Base-by-base conservation (phyloP, 2,797 vertebrate genomes). In the Cossypha caffra region DNA sequence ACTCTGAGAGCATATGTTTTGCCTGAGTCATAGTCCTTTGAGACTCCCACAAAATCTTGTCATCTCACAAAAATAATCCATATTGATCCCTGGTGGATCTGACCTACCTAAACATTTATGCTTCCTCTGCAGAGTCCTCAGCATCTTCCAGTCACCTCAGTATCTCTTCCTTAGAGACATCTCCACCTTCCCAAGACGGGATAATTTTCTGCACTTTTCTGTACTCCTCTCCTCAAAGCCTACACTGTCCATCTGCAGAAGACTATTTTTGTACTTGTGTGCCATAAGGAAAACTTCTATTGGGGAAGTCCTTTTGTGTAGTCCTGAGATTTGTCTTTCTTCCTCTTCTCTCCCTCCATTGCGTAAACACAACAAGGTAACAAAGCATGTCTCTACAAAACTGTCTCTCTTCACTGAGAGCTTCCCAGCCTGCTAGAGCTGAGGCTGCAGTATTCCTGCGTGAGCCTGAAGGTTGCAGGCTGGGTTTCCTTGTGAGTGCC, bases 401-500 rank as follows among this genome's bases (percentile, higher is more conserved):
- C 6, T 57, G 19, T 18, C 19, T 45, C 7, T 62, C 47, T 75
- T 55, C 8, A 0, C 23, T 47, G 51, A 95, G 80, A 93, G 52
- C 73, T 78, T 88, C 91, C 72, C 84, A 94, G 66, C 51, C 86
- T 75, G 71, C 90, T 71, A 29, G 87, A 94, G 90, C 94, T 91
- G 59, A 95, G 89, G 81, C 83, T 90, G 89, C 81, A 55, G 31
- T 77, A 78, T 76, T 91, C 91, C 93, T 91, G 79, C 3, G 1
- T 52, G 87, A 86, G 91, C 69, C 90, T 64, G 15, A 91, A 86
- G 37, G 45, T 76, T 86, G 88, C 90, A 96, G 93, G 80, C 71
- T 88, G 92, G 95, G 92, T 97, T 97, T 97, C 89, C 81, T 89
- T 57, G 38, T 57, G 50, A 92, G 66, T 18, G 14, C 64, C 90